Percentiles rank a stretch among this genome's conserved stretches.
Evolutionary conservation across 2,113 vertebrate genomes (phyloP).

Genomic region (Morphnarchus princeps): DNA sequence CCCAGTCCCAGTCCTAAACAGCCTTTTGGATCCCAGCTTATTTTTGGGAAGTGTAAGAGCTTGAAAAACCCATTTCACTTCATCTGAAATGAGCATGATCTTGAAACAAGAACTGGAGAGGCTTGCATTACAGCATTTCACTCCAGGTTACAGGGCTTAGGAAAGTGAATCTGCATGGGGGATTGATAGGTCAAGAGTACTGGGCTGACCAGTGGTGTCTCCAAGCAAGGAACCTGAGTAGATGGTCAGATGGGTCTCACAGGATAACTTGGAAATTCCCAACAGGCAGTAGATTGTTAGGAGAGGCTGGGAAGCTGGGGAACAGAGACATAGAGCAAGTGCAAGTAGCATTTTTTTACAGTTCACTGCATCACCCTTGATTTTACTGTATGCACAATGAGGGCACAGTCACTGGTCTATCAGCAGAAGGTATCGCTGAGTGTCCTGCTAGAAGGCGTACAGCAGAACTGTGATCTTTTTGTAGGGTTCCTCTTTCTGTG

Average conservation of each 20-base stretch:
- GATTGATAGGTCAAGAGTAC: not conserved
- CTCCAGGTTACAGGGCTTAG: not conserved
- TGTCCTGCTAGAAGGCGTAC: rapidly evolving
- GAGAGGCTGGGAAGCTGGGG: not conserved
- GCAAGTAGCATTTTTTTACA: not conserved
- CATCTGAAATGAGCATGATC: not conserved
- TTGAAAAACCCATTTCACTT: not conserved
- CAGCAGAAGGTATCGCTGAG: not conserved
- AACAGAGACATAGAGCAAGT: not conserved
- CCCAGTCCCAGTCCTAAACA: not conserved
- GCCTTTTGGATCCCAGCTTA: not conserved
- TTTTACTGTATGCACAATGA: not conserved
- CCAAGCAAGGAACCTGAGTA: not conserved
- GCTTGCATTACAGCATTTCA: not conserved
- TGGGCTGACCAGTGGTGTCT: not conserved
- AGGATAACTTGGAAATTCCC: not conserved
- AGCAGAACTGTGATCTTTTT: not conserved
- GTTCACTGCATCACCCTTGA: not conserved
- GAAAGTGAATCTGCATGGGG: not conserved
- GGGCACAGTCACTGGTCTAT: not conserved
- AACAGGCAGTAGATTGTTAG: not conserved
- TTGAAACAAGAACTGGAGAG: not conserved
- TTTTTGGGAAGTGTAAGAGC: not conserved
- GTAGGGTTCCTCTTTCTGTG: not conserved
- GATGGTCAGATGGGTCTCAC: not conserved